Evolutionary conservation across 2,797 vertebrate species (phyloP).

Genomic region (Ara ararauna): DNA sequence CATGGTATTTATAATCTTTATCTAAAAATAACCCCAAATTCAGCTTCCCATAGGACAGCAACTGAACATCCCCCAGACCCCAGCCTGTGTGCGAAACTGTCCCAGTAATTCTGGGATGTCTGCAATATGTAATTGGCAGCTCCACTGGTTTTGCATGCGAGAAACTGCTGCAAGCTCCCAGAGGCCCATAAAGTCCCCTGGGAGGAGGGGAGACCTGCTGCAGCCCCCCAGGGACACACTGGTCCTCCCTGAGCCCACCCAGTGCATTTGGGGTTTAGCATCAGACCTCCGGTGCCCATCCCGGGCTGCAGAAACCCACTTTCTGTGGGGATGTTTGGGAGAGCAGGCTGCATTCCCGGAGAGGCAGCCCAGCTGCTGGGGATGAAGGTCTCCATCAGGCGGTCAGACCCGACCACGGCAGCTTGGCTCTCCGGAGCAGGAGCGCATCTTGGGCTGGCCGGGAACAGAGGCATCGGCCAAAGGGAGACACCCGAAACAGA

Average conservation of each 20-base stretch:
- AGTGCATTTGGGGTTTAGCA: background rate
- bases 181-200: background rate
- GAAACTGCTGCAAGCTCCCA: background rate
- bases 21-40: slow-evolving; percentile 48
- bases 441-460: background rate
- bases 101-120: slow-evolving; percentile 49
- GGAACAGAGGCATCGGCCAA: fast-evolving
- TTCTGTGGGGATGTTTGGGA: background rate
- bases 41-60: slow-evolving; percentile 37
- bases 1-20: slow-evolving; percentile 25
- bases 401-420: slow-evolving; percentile 25
- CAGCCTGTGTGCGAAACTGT: slow-evolving; percentile 14
- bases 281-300: background rate
- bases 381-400: slow-evolving; percentile 61
- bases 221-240: fast-evolving
- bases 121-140: background rate
- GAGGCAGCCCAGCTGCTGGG: background rate
- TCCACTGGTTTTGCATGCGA: fast-evolving
- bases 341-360: background rate
- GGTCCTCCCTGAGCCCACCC: background rate
- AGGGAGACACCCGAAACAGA: background rate
- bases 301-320: background rate
- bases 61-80: slow-evolving; percentile 54
- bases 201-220: background rate
- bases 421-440: background rate